Percentiles rank a stretch among this genome's conserved stretches.
These are phyloP conservation scores for zebrafish (Danio rerio) DNA, from an alignment of 2,113 vertebrate genomes.

Conservation along the genomic window GRCz12tu NC_133182.1:76697001-76697500, in stretches of 20 bases:
- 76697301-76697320: slow-evolving; percentile 17
- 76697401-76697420: not conserved
- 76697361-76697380: slow-evolving; percentile 31
- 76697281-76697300: slow-evolving; percentile 36
- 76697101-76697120: slow-evolving; percentile 22
- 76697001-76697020: slow-evolving; percentile 79
- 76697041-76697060: slow-evolving; percentile 37
- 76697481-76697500: slow-evolving; percentile 9
- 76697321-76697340: slow-evolving; percentile 19
- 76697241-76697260: slow-evolving; percentile 31
- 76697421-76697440: slow-evolving; percentile 24
- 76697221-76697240: slow-evolving; percentile 47
- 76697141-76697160: not conserved
- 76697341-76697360: not conserved
- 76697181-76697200: slow-evolving; percentile 30
- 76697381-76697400: slow-evolving; percentile 13
- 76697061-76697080: slow-evolving; percentile 50
- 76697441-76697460: slow-evolving; percentile 18
- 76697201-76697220: slow-evolving; percentile 43
- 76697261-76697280: slow-evolving; percentile 46
- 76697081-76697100: slow-evolving; percentile 38
- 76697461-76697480: slow-evolving; percentile 31
- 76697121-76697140: slow-evolving; percentile 41
- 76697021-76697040: slow-evolving; percentile 72
- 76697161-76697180: slow-evolving; percentile 35